Conservation (phyloP, 2,113 vertebrate species). For the Petaurus breviceps region DNA sequence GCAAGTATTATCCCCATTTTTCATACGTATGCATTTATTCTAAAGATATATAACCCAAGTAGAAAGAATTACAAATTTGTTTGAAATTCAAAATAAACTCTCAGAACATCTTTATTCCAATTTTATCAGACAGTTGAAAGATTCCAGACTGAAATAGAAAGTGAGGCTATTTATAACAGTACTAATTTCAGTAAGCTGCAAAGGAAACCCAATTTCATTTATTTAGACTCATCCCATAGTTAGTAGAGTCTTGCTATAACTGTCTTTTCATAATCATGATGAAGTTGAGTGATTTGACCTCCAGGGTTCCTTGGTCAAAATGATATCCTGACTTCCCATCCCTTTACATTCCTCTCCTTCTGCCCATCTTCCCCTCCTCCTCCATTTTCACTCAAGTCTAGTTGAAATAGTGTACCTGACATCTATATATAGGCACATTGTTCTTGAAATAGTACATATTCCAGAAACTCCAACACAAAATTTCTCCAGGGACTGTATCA, state of each 20-base stretch:
- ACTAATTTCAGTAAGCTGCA: neutral
- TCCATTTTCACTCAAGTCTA: neutral
- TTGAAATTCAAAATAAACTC: neutral
- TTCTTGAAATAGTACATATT: neutral
- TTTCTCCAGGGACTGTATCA: neutral
- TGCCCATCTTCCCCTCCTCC: neutral
- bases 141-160: neutral
- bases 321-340: neutral
- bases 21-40: neutral
- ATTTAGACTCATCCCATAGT: neutral
- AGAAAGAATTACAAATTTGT: neutral
- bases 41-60: neutral
- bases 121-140: neutral
- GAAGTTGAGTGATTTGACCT: neutral
- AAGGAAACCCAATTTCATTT: neutral
- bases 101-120: neutral
- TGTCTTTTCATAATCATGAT: neutral
- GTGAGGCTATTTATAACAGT: neutral
- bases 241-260: neutral
- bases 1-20: neutral
- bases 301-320: neutral
- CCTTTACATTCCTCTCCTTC: neutral
- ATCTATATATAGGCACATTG: neutral
- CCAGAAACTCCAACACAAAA: neutral
- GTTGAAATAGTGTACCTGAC: neutral